A percentile compares a stretch with the other conserved stretches of the same genome.
phyloP scores from a whole-genome alignment of 2,888 invertebrate genomes.

The Congeria kusceri region DNA sequence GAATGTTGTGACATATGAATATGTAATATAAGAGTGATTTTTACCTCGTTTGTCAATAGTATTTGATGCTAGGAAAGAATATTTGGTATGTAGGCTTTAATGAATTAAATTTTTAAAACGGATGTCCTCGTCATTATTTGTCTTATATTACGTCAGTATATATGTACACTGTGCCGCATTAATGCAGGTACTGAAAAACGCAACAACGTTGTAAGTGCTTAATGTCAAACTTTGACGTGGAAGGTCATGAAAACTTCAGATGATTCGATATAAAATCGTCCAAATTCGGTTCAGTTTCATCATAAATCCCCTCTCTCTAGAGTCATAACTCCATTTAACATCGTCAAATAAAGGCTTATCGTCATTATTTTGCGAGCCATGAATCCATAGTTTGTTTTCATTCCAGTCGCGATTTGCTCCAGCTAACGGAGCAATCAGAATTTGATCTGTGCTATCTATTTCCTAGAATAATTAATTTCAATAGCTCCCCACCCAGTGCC shows the following conservation, averaged over 20 bases:
- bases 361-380: constrained; percentile 61
- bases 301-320: constrained; percentile 48
- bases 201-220: constrained; percentile 13
- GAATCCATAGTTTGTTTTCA: constrained; percentile 66
- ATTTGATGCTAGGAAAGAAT: no score
- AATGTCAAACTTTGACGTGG: constrained; percentile 28
- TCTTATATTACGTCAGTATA: no score
- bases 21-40: no score
- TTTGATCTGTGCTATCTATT: constrained; percentile 66
- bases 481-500: constrained; percentile 58
- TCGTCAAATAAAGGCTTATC: constrained; percentile 65
- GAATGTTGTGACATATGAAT: no score
- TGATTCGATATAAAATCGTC: constrained; percentile 56
- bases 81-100: no score
- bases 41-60: no score
- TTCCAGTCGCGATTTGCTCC: constrained; percentile 40
- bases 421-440: constrained; percentile 61
- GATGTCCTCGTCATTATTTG: no score
- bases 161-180: no score
- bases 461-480: constrained; percentile 69
- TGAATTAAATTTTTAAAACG: no score
- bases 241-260: constrained; percentile 56
- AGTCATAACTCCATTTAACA: constrained; percentile 61
- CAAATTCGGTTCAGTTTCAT: constrained; percentile 52
- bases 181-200: no score